Evolutionary conservation across 2,888 invertebrate species (phyloP).

Genomic region (Abrostola triplasia): DNA sequence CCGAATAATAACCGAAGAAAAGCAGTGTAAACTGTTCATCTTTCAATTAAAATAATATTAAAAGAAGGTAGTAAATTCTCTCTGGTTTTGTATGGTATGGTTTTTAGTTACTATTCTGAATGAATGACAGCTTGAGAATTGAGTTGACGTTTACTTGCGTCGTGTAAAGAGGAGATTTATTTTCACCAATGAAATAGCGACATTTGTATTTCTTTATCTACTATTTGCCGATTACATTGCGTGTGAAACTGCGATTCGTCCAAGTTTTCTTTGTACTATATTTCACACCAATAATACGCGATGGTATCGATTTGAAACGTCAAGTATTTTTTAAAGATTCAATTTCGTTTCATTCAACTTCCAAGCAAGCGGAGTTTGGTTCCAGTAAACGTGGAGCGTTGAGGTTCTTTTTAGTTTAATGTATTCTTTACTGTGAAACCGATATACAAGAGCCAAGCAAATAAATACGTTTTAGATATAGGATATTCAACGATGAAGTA

Average conservation of each 20-base stretch:
- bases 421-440: constrained; percentile 23
- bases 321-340: constrained; percentile 20
- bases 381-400: constrained; percentile 8
- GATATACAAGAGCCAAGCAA: constrained; percentile 13
- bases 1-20: no score
- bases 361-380: constrained; percentile 5
- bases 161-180: not conserved
- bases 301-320: constrained; percentile 22
- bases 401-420: constrained; percentile 26
- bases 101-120: no score
- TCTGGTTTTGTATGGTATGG: no score
- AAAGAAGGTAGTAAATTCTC: no score
- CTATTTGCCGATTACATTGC: constrained; percentile 71
- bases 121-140: no score
- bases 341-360: constrained; percentile 6
- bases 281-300: constrained; percentile 27
- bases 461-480: constrained; percentile 13
- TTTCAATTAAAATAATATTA: not conserved
- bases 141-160: not conserved
- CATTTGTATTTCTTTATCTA: constrained; percentile 75
- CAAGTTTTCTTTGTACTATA: not conserved
- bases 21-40: not conserved
- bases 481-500: constrained; percentile 74
- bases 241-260: constrained; percentile 71
- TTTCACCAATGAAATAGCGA: constrained; percentile 72